Evolutionary conservation across 2,888 invertebrate genomes (phyloP).

Genomic region (Polia nebulosa): DNA sequence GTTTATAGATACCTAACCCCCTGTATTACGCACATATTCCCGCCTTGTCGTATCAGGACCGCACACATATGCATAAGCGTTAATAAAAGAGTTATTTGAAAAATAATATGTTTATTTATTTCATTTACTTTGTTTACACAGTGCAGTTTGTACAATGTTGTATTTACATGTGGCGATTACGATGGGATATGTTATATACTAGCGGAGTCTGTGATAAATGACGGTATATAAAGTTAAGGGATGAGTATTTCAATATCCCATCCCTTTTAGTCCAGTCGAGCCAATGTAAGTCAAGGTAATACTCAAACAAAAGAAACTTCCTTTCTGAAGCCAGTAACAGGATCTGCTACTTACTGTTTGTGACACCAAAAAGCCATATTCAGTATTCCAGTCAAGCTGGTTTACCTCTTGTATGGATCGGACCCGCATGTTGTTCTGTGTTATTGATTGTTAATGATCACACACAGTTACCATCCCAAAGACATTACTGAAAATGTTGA

Average conservation of each 20-base stretch:
- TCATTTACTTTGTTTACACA: constrained; percentile 75
- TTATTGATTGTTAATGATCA: no score
- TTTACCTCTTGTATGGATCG: constrained; percentile 11
- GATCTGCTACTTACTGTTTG: background rate
- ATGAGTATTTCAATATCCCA: constrained; percentile 16
- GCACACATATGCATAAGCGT: constrained; percentile 83
- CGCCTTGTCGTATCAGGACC: constrained; percentile 80
- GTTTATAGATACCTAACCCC: constrained; percentile 68
- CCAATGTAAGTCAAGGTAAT: constrained; percentile 9
- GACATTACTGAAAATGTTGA: background rate
- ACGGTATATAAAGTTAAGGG: background rate
- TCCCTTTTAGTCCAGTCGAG: constrained; percentile 32
- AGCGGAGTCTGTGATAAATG: constrained; percentile 42
- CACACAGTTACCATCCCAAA: background rate
- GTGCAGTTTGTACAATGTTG: constrained; percentile 75
- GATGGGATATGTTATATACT: constrained; percentile 68
- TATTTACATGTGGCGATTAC: constrained; percentile 71
- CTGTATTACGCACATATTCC: constrained; percentile 78
- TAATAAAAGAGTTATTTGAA: constrained; percentile 84
- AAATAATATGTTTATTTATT: constrained; percentile 77
- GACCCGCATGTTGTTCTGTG: no score
- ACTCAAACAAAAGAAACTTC: background rate
- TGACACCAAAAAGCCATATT: background rate
- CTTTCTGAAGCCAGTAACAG: background rate
- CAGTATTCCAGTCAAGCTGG: constrained; percentile 1